Base-by-base conservation (phyloP, 1,140 invertebrate species). In the Leptoteleia sp. region DNA sequence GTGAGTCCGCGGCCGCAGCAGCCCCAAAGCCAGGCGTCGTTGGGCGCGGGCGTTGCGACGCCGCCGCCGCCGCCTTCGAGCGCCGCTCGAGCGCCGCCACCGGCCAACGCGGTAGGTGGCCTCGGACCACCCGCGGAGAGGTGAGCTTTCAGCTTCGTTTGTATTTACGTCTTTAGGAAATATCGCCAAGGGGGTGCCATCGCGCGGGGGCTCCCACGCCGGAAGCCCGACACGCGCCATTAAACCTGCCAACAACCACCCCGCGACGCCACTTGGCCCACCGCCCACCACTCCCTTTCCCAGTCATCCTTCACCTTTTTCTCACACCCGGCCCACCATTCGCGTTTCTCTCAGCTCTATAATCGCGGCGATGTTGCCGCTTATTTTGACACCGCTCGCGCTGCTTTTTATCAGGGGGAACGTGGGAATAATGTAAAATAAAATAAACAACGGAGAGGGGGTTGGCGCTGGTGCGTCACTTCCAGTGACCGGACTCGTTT, bases 151-250 rank as follows among this genome's bases (percentile, higher is more conserved):
- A 86, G 76, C 81, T 77, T 82, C 80, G 77, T 83, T 79, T 70
- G 79, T 87, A 86, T 88, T 88, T 88, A 87, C 86, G 86, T 80
- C 85, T 83, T 84, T 82, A 86, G 86, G 86, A 88, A 87, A 87
- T 85, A 87, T 87, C 87, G 70, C 62, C 31, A 50, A 54, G 77
- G 59, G 52, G 31, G 48, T 33, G 47, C 47, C n/a, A n/a, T n/a
- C n/a, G 42, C 54, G 35, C 52, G 64, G 59, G 15, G 29, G 48
- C n/a, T 35, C 27, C 61, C 48, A 76, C 76, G 61, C 84, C 87
- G 87, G 87, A 88, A 85, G 83, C 76, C 72, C 73, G 83, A 83
- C 82, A 88, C 87, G 84, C 86, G 83, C 87, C 87, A 89, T 89
- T 89, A 87, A 89, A 86, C 83, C 68, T 61, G 68, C 73, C 68